Percentiles rank a stretch among this genome's conserved stretches.
Evolutionary conservation across 2,113 vertebrate genomes (phyloP).

Genomic region (Melospiza melodia): DNA sequence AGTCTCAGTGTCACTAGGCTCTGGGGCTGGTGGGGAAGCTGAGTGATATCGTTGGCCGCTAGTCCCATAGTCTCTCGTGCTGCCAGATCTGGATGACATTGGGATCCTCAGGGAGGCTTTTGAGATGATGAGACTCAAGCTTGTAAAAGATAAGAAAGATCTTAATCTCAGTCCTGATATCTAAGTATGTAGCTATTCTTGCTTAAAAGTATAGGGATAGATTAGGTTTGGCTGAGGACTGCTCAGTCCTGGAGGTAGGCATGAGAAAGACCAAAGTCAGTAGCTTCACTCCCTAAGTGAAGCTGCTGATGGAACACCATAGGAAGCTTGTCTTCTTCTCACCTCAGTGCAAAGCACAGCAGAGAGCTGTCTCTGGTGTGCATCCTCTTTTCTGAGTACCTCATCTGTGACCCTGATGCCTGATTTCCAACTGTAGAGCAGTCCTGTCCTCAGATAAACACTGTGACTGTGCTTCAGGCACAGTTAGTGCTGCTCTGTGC

Average conservation of each 20-base stretch:
- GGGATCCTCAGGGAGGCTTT: background rate
- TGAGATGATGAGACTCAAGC: background rate
- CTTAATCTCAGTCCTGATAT: no score
- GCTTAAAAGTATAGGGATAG: background rate
- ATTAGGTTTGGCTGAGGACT: background rate
- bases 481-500: background rate
- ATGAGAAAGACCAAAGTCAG: background rate
- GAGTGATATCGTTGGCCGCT: background rate
- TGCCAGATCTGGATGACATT: slow-evolving; percentile 29
- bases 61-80: background rate
- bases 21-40: background rate
- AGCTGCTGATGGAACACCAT: background rate
- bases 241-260: background rate
- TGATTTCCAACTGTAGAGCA: background rate
- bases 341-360: background rate
- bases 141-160: slow-evolving; percentile 33
- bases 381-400: background rate
- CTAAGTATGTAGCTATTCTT: background rate
- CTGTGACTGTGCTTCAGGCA: background rate
- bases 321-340: background rate
- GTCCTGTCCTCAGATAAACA: background rate
- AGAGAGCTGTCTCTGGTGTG: background rate
- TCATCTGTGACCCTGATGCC: background rate
- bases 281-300: background rate
- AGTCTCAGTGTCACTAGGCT: background rate